Evolutionary conservation across 2,113 vertebrate genomes (phyloP), one percentile per base, ranked within the genome.

Genomic region (Mobula birostris): DNA sequence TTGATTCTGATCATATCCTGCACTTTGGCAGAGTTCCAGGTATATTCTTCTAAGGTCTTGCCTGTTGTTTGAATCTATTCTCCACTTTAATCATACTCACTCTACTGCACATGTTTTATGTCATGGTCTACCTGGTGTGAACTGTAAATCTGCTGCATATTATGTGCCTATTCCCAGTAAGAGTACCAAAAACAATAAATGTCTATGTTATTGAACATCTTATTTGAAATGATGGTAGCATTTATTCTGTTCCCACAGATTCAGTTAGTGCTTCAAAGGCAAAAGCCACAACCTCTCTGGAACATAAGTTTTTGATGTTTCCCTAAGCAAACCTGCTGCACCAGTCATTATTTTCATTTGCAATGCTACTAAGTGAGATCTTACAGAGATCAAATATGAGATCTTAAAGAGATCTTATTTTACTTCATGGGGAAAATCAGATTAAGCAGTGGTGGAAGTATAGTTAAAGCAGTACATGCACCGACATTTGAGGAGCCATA

Each of bases 1-100:
- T 93, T 93, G 91, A 93, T 93, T 11, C 40, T 93, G 91, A 93
- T 76, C 91, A 93, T 74, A 93, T 70, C 91, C 72, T 93, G 91
- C 72, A 56, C 11, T 32, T 93, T 93, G 68, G 91, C 91, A 93
- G 68, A 21, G 5, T 93, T 74, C 91, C 91, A 93, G 40, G 36
- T 48, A 76, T 74, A 48, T 74, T 72, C 70, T 74, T 56, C 40
- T 56, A 74, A 74, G 66, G 8, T 48, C 36, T 74, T 76, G 70
- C 19, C 70, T 74, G 72, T 93, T 74, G 40, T 48, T 90, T 93
- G 70, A 93, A 29, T 93, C 70, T 74, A 74, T 74, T 93, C 91
- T 93, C 9, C 36, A 76, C 66, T 93, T 76, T 76, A 93, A 74
- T 74, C 70, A 74, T 66, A 48, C 88, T 72, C 88, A 92, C 36